A percentile compares a stretch with the other conserved stretches of the same genome.
Evolutionary conservation across 2,888 invertebrate species (phyloP).

Genomic region (Trissonchulus latispiculum): DNA sequence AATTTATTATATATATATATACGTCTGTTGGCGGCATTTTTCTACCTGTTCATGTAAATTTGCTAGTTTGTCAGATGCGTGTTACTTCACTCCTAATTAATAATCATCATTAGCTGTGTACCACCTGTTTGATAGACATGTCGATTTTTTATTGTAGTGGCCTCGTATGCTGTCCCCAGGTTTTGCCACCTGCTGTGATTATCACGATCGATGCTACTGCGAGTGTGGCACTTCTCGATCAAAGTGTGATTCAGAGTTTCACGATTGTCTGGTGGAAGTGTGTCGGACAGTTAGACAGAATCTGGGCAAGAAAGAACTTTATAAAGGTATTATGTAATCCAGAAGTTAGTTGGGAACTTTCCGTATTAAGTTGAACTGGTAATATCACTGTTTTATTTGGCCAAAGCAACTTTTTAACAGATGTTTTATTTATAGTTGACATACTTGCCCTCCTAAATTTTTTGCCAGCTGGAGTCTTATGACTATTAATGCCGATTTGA

Average conservation of each 20-base stretch:
- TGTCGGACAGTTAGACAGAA: not conserved
- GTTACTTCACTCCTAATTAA: too few species aligned
- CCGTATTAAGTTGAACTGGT: too few species aligned
- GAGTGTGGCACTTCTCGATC: not conserved
- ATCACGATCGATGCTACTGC: not conserved
- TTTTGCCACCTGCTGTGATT: not conserved
- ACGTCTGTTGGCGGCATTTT: too few species aligned
- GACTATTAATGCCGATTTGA: too few species aligned
- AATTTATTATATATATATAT: too few species aligned
- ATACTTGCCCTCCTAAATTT: not conserved
- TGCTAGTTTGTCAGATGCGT: too few species aligned
- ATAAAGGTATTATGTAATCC: too few species aligned
- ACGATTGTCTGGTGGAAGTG: not conserved
- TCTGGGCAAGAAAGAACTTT: not conserved
- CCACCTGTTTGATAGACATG: too few species aligned
- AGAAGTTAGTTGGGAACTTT: too few species aligned
- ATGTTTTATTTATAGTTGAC: too few species aligned
- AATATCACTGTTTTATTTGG: not conserved
- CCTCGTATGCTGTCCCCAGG: conserved; percentile 1
- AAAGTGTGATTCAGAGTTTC: not conserved
- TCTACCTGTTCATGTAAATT: too few species aligned
- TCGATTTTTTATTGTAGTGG: not conserved
- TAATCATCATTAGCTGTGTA: too few species aligned
- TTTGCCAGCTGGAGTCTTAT: not conserved
- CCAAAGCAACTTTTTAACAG: not conserved